Evolutionary conservation across 2,888 invertebrate species (phyloP), one percentile per base, ranked within the genome.

Genomic region (Watsonalla cultraria): DNA sequence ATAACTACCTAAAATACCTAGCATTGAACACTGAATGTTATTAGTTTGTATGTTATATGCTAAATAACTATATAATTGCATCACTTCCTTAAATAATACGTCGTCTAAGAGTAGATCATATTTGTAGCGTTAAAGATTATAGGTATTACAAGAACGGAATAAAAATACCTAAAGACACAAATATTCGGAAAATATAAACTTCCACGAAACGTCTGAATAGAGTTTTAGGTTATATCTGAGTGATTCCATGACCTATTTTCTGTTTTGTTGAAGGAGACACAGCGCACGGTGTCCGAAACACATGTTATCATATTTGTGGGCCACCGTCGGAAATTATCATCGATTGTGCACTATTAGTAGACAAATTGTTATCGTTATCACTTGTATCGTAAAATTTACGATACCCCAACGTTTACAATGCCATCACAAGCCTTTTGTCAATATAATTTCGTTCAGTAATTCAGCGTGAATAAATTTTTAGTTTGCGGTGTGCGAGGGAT

Each of bases 301-400:
- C 67, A 59, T 73, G 79, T 80, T 85, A 86, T 82, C 82, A 65
- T 51, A 58, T 50, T 64, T 73, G 72, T 76, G 76, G 78, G 78
- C 75, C 78, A 80, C 73, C 65, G 74, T 74, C 74, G 65, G 72
- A 78, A 50, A 64, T 72, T 84, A 86, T 84, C 84, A 57, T 56
- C 66, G 81, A 82, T 82, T 77, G 80, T 70, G 55, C 61, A 74
- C 77, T 74, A 80, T 76, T 80, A 80, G 73, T 72, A 78, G 76
- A 80, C 83, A 82, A 84, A 84, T 82, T 85, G 84, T 84, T 86
- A 83, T 68, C 70, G 66, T 78, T 86, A 86, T 85, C 86, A 62
- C 45, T 53, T 64, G 61, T 77, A 80, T 85, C 84, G 76, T 86
- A 87, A 86, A 86, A 73, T 84, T 84, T 83, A 86, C 76, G 82